Base-by-base conservation (phyloP, 2,797 vertebrate genomes). In the Tachyglossus aculeatus region DNA sequence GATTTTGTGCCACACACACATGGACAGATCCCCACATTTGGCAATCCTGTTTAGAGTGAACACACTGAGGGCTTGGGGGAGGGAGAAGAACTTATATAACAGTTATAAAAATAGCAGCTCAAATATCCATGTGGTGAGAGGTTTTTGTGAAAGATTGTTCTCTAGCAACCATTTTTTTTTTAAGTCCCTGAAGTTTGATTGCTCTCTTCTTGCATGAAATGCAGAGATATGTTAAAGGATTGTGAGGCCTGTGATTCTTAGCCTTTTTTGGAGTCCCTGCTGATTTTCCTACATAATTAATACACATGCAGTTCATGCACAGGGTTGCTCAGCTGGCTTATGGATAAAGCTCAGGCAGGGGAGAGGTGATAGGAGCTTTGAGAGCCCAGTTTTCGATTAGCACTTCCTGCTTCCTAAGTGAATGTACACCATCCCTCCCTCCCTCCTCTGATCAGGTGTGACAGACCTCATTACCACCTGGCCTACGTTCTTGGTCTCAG, bases 81-180 rank as follows among this genome's bases (percentile, higher is more conserved):
- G 0, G 3, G 61, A 51, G 7, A 25, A 24, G 22, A 24, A 1
- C 0, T 0, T 0, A 1, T 18, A 32, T 9, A 22, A 4, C 45
- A 21, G 19, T 45, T 43, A 3, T 0, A 5, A 48, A 57, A 0
- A 0, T 8, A 22, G 13, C 19, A 22, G 39, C 18, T 24, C 18
- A 3, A 29, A 27, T 27, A 29, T 47, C 13, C 0, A 0, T 29
- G 24, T 38, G 56, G 25, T 0, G 0, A 2, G 3, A 36, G 32
- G 12, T 14, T 25, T 15, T 47, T 58, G 16, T 24, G 31, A 2
- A 5, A 10, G 12, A 6, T 22, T 32, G 21, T 5, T 44, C 31
- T 34, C 29, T 0, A 0, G 27, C n/a, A 25, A 25, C 7, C 56
- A 13, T 27, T 2, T n/a, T 6, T 22, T 0, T 1, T 12, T 60